Base-by-base conservation (phyloP, 2,797 vertebrate species). In the Girardinus metallicus region DNA sequence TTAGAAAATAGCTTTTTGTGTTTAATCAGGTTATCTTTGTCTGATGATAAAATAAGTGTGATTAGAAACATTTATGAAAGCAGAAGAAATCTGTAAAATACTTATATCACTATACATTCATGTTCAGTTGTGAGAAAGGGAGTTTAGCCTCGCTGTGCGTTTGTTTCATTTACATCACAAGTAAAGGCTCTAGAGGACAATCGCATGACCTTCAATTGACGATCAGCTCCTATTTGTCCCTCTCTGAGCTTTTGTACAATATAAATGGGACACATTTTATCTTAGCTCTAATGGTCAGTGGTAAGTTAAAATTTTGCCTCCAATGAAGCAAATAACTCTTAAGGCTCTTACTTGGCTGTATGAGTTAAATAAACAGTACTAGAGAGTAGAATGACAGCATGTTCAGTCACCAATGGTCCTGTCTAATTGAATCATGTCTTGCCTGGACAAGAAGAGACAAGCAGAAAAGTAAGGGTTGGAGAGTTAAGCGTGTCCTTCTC, bases 401-500 rank as follows among this genome's bases (percentile, higher is more conserved):
- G 74, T 82, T 82, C 76, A 80, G 60, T 76, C 49, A 49, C 76
- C 47, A 10, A 0, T 78, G 77, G 82, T 82, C 34, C 5, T 9
- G 0, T 78, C 80, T 85, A 78, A 70, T 75, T 90, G 78, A 70
- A 44, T 80, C 71, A 36, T 60, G 79, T 84, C 74, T 83, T 70
- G 75, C 43, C 16, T 70, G n/a, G 71, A 79, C 74, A 55, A 77
- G 79, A 57, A 73, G 72, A 79, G 68, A 82, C 68, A 60, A 66
- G 49, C 44, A 41, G 72, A 29, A 18, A 78, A 74, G 31, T 73
- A 23, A 78, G 51, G 73, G 18, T 79, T 84, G 51, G 74, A 80
- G 55, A 79, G 41, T 62, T 39, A 87, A 78, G 73, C 79, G 73
- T 86, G 57, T 75, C 75, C 84, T 70, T 23, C 83, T 86, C 80